Percentiles rank a stretch among this genome's conserved stretches.
Conservation (phyloP, 2,113 vertebrate species). For the Poeciliopsis retropinna region DNA sequence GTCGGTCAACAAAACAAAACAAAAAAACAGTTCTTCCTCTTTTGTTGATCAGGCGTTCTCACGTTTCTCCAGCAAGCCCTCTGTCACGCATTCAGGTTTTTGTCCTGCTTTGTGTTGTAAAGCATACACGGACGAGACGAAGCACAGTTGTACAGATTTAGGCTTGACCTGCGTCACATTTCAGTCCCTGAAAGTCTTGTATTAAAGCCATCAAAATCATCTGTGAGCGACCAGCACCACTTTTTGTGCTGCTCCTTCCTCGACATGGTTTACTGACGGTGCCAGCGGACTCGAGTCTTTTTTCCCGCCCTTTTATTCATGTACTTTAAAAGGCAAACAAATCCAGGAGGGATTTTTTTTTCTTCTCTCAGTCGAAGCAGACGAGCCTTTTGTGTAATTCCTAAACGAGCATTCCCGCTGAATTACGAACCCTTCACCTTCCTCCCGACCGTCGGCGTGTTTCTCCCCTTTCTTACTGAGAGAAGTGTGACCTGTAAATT, state of each 20-base stretch:
- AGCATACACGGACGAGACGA: constrained; percentile 55
- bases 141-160: constrained; percentile 67
- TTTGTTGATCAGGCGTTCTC: constrained; percentile 57
- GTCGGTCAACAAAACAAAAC: constrained; percentile 54
- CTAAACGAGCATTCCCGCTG: constrained; percentile 77
- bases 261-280: constrained; percentile 62
- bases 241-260: constrained; percentile 46
- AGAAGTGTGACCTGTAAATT: constrained; percentile 72
- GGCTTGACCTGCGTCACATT: constrained; percentile 51
- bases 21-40: constrained; percentile 63
- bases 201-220: constrained; percentile 56
- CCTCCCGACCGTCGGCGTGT: constrained; percentile 59
- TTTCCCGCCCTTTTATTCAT: constrained; percentile 36
- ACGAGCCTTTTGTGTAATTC: constrained; percentile 56
- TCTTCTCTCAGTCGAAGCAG: constrained; percentile 40
- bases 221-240: constrained; percentile 48
- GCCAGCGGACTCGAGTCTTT: constrained; percentile 62
- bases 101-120: constrained; percentile 67
- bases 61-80: constrained; percentile 55
- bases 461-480: constrained; percentile 59
- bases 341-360: constrained; percentile 5
- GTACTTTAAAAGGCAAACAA: constrained; percentile 46
- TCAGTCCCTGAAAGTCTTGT: constrained; percentile 55
- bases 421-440: constrained; percentile 67
- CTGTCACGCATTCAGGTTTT: constrained; percentile 57